Base-by-base conservation (phyloP, 1,140 invertebrate species). In the Kradibia gibbosae region DNA sequence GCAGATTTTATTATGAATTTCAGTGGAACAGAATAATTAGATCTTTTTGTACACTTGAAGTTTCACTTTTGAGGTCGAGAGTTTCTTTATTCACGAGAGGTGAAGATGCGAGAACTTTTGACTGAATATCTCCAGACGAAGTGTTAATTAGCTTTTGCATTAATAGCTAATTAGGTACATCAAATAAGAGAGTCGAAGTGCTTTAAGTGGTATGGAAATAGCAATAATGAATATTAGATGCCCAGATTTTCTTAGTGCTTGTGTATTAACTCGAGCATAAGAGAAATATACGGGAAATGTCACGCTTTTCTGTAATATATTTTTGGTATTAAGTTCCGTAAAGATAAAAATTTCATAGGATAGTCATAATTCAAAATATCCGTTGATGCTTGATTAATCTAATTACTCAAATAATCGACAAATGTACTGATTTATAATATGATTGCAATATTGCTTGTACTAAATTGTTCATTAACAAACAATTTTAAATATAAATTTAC, bases 91-190 rank as follows among this genome's bases (percentile, higher is more conserved):
- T 83, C 79, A 72, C 83, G 82, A 81, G 75, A 82, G 83, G 75
- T 71, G 79, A 60, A 72, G 50, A 73, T 74, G 50, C 50, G 72
- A 42, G 57, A 39, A n/a, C 48, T 80, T 75, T 39, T 36, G 76
- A 78, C 77, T 83, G 80, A 78, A 76, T 80, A 78, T 53, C 53
- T 87, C 85, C 87, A 87, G 87, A 85, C 83, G 83, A 78, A 86
- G 87, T 86, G 84, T 85, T 88, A 88, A 88, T 88, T 87, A 88
- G 39, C 80, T 86, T 85, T 87, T 86, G 82, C 80, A 83, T 86
- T 86, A 86, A 88, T 87, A 84, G 87, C 84, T 88, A 87, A 88
- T 88, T 88, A 88, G 84, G 79, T 76, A 79, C 86, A 48, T 62
- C 83, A 83, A 73, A 83, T 83, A 80, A 83, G 83, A 83, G 75